phyloP scores from a whole-genome alignment of 2,113 vertebrate genomes.

The Alligator sinensis region DNA sequence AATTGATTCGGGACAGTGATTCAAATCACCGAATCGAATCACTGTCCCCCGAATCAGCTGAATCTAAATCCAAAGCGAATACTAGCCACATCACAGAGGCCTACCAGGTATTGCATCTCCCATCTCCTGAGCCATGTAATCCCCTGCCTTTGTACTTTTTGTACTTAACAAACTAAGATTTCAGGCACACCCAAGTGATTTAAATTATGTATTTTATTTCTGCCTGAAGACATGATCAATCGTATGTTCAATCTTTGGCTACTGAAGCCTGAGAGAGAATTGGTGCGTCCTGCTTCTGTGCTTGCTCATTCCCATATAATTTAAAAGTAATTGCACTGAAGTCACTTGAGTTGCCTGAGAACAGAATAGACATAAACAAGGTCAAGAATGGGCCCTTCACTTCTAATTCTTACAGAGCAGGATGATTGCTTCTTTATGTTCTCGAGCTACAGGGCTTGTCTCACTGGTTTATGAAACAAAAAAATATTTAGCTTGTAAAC shows the following conservation, averaged over 20 bases:
- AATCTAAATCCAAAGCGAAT: too few relatives aligned
- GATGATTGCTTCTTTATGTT: neutral
- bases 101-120: neutral
- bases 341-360: neutral
- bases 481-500: neutral
- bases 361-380: accelerated
- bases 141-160: neutral
- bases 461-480: neutral
- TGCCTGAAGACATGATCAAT: accelerated
- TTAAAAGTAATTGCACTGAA: neutral
- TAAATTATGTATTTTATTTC: neutral
- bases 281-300: accelerated
- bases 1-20: too few relatives aligned
- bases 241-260: neutral
- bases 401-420: neutral
- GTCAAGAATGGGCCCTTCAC: neutral
- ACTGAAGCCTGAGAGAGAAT: neutral
- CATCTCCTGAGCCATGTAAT: neutral
- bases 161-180: neutral
- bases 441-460: neutral
- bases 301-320: neutral
- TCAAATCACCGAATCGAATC: too few relatives aligned
- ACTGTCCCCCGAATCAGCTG: too few relatives aligned
- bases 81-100: neutral
- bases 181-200: neutral